Evolutionary conservation across 2,113 vertebrate genomes (phyloP).

Genomic region (Ceyx margarethae): DNA sequence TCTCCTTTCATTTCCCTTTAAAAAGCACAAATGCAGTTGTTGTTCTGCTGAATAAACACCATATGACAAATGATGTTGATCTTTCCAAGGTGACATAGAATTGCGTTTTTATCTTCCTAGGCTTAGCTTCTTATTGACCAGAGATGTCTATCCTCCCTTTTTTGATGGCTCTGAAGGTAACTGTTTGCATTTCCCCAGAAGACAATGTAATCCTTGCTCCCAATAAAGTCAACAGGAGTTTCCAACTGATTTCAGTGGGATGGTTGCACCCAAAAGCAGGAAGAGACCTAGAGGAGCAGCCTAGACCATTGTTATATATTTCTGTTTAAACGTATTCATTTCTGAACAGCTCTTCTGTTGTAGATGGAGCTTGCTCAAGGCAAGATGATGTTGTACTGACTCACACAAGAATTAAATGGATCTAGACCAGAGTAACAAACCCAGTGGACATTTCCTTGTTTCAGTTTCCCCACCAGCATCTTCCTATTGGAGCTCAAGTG

Average conservation of each 20-base stretch:
- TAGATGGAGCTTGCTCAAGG: not conserved
- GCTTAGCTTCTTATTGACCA: conserved; percentile 37
- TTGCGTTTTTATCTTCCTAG: conserved; percentile 52
- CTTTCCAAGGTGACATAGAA: conserved; percentile 61
- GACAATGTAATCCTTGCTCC: not conserved
- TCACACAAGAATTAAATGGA: not conserved
- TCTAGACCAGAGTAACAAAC: not conserved
- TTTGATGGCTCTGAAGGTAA: not conserved
- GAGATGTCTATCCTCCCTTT: not conserved
- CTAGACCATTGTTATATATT: not conserved
- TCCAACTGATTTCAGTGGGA: not conserved
- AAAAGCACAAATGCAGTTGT: conserved; percentile 49
- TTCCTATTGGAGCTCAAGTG: not conserved
- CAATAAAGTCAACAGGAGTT: not conserved
- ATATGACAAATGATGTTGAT: conserved; percentile 51
- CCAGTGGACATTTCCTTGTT: not conserved
- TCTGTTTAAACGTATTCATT: not conserved
- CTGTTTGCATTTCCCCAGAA: not conserved
- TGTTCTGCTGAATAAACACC: conserved; percentile 51
- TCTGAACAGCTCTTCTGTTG: not conserved
- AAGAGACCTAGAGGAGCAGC: not conserved
- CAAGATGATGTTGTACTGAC: not conserved
- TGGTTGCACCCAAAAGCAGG: not conserved
- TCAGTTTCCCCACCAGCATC: not conserved
- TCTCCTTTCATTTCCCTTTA: conserved; percentile 50